Percentiles rank a stretch among this genome's conserved stretches.
These are phyloP conservation scores for Glareola pratincola DNA, from an alignment of 2,113 vertebrate genomes.

Conservation along the genomic window DNA sequence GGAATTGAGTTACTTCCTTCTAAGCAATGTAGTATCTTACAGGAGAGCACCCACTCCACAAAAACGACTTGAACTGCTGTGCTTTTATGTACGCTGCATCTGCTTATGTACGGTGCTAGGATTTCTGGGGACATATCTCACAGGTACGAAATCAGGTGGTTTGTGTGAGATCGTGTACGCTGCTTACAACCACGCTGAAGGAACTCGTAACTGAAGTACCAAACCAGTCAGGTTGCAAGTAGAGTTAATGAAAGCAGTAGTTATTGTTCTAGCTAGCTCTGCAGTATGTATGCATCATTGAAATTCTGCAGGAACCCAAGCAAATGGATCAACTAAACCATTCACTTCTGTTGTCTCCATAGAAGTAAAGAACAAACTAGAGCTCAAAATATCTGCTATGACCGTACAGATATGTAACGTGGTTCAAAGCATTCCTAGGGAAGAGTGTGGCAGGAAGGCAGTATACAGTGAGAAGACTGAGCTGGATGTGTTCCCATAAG, in stretches of 20 bases:
- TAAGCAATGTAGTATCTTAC: not conserved
- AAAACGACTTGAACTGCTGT: not conserved
- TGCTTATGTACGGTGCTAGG: accelerated
- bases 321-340: not conserved
- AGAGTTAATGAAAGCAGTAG: not conserved
- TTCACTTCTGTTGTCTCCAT: not conserved
- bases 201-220: not conserved
- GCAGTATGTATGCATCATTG: not conserved
- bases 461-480: not conserved
- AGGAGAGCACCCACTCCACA: not conserved
- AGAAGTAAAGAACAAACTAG: not conserved
- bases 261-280: not conserved
- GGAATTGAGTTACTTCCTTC: not conserved
- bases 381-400: not conserved
- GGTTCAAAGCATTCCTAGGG: not conserved
- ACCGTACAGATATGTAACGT: not conserved
- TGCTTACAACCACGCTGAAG: not conserved
- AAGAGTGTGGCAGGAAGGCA: not conserved
- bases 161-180: not conserved
- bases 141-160: not conserved
- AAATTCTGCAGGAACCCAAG: not conserved
- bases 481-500: not conserved
- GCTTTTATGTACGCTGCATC: not conserved
- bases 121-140: not conserved
- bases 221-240: not conserved